A percentile compares a stretch with the other conserved stretches of the same genome.
Conservation (phyloP, 2,797 vertebrate genomes). For the Aythya fuligula region DNA sequence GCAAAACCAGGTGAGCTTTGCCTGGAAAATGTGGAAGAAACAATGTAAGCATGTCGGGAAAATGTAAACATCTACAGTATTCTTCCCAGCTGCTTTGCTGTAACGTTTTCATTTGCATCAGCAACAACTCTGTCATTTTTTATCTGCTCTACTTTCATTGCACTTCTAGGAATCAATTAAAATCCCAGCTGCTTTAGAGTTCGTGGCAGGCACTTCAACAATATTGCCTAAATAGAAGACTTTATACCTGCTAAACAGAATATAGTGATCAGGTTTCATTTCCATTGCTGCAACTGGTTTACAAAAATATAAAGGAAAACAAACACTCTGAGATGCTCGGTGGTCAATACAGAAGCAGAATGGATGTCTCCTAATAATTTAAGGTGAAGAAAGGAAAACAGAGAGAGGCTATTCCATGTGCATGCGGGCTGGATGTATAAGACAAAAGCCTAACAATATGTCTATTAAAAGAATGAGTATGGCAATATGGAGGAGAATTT, state of each 20-base stretch:
- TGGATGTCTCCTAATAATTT: neutral
- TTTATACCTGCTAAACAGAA: constrained; percentile 1
- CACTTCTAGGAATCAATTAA: constrained; percentile 60
- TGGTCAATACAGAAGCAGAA: neutral
- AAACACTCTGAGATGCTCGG: neutral
- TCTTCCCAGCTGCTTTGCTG: constrained; percentile 24
- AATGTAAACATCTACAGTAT: constrained; percentile 60
- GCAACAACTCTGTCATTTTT: constrained; percentile 62
- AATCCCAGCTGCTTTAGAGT: constrained; percentile 43
- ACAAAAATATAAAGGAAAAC: neutral
- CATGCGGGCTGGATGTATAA: neutral
- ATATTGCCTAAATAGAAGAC: constrained; percentile 38
- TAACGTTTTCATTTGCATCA: constrained; percentile 64
- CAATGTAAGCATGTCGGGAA: constrained; percentile 44
- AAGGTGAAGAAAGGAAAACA: neutral
- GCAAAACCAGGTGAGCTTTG: constrained; percentile 78
- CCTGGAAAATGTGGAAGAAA: constrained; percentile 68
- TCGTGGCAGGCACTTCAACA: constrained; percentile 35
- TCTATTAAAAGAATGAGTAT: neutral
- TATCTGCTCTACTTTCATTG: constrained; percentile 60
- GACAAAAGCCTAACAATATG: neutral
- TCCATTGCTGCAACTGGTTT: neutral
- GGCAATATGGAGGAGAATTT: neutral
- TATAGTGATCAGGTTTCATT: neutral
- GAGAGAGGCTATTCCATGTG: neutral